These are phyloP conservation scores for Cataglyphis altisquamis DNA, from an alignment of 2,888 invertebrate species.

Conservation along the genomic window DNA sequence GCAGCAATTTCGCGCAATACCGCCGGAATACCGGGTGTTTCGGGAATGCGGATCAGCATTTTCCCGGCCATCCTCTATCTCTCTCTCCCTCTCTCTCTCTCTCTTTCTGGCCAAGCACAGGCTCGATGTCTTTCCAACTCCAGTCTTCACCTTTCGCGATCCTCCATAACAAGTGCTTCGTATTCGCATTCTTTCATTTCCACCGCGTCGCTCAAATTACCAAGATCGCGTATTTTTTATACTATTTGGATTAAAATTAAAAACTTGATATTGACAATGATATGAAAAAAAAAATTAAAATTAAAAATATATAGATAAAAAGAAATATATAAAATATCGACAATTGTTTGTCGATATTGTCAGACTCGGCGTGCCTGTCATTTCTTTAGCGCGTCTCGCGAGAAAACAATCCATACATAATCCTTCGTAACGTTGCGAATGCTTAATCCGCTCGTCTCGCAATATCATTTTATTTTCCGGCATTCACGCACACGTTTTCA, in stretches of 20 bases:
- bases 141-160: constrained; percentile 28
- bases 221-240: neutral
- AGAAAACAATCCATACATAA: neutral
- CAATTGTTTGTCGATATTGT: neutral
- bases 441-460: neutral
- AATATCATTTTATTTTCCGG: neutral
- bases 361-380: neutral
- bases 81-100: constrained; percentile 31
- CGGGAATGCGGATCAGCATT: constrained; percentile 85
- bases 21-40: constrained; percentile 84
- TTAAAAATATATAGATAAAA: too few species aligned
- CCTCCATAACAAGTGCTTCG: constrained; percentile 2
- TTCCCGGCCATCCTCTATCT: constrained; percentile 76
- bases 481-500: neutral
- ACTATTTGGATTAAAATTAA: neutral
- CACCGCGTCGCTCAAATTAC: constrained; percentile 22
- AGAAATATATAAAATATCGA: neutral
- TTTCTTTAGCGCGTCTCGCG: neutral
- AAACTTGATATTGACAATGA: neutral
- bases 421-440: neutral
- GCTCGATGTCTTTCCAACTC: constrained; percentile 50
- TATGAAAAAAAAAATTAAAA: neutral
- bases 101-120: constrained; percentile 36
- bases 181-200: constrained; percentile 39
- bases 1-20: constrained; percentile 86